Percentiles rank a stretch among this genome's conserved stretches.
These are phyloP conservation scores for Chaenogobius annularis DNA, from an alignment of 2,113 vertebrate genomes.

Conservation along the genomic window DNA sequence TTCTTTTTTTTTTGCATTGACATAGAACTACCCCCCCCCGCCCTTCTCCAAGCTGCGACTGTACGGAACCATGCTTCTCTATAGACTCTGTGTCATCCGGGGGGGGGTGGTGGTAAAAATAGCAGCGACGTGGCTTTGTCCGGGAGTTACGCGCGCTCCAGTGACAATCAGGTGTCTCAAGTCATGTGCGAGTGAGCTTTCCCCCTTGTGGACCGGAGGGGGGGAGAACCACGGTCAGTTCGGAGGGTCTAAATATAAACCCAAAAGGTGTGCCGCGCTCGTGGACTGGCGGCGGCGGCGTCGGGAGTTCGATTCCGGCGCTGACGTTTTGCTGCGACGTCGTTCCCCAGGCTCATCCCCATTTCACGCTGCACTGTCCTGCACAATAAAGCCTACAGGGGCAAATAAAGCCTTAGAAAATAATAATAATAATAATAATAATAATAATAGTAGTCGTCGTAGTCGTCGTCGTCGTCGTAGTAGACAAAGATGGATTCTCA, in stretches of 20 bases:
- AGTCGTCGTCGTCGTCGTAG: too few relatives aligned
- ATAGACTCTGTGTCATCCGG: background rate
- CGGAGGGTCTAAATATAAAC: background rate
- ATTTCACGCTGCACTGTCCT: too few relatives aligned
- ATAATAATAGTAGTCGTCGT: too few relatives aligned
- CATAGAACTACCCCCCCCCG: constrained; percentile 11
- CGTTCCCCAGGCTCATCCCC: too few relatives aligned
- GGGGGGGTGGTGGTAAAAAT: constrained; percentile 7
- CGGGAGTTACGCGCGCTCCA: background rate
- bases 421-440: too few relatives aligned
- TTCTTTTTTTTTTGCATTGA: constrained; percentile 11
- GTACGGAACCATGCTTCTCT: constrained; percentile 47
- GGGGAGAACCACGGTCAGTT: background rate
- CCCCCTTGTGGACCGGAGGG: too few relatives aligned
- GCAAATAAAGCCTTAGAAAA: too few relatives aligned
- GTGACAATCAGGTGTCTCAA: constrained; percentile 7
- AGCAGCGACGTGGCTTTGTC: background rate
- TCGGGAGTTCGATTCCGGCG: too few relatives aligned
- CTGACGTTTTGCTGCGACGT: too few relatives aligned
- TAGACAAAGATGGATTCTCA: background rate
- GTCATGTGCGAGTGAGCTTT: background rate
- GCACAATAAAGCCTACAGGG: too few relatives aligned
- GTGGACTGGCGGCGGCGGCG: too few relatives aligned
- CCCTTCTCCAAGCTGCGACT: background rate
- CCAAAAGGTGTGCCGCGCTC: background rate